Percentiles rank a stretch among this genome's conserved stretches.
These are phyloP conservation scores for Carposina sasakii DNA, from an alignment of 1,140 invertebrate genomes.

Conservation along the genomic window DNA sequence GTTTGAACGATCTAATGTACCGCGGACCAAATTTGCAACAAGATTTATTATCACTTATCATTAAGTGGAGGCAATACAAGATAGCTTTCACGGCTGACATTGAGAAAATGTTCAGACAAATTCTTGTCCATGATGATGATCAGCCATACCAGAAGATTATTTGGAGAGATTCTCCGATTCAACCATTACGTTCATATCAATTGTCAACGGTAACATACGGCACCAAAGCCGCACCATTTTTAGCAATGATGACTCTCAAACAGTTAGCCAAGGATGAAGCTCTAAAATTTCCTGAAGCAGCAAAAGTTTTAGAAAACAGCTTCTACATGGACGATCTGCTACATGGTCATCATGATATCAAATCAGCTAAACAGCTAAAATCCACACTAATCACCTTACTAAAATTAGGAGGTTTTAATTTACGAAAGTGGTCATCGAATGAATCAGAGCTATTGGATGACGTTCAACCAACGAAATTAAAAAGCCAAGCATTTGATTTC, in stretches of 20 bases:
- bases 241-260: constrained; percentile 44
- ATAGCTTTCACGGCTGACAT: constrained; percentile 30
- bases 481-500: constrained; percentile 10
- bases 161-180: constrained; percentile 21
- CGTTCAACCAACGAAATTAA: not conserved
- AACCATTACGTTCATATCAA: constrained; percentile 29
- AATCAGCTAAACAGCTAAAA: constrained; percentile 25
- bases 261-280: constrained; percentile 32
- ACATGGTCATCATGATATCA: constrained; percentile 27
- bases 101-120: constrained; percentile 41
- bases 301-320: constrained; percentile 18
- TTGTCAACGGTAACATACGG: constrained; percentile 55
- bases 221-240: constrained; percentile 38
- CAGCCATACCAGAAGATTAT: constrained; percentile 23
- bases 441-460: constrained; percentile 9
- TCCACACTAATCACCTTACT: constrained; percentile 19
- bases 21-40: constrained; percentile 8
- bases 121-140: constrained; percentile 24
- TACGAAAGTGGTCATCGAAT: constrained; percentile 53
- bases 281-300: constrained; percentile 24
- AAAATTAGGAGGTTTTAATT: constrained; percentile 24
- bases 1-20: constrained; percentile 10
- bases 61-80: constrained; percentile 31
- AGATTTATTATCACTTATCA: constrained; percentile 19
- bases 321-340: constrained; percentile 56